These are phyloP conservation scores for Ceriagrion tenellum DNA, from an alignment of 2,888 invertebrate species.

Conservation along the genomic window DNA sequence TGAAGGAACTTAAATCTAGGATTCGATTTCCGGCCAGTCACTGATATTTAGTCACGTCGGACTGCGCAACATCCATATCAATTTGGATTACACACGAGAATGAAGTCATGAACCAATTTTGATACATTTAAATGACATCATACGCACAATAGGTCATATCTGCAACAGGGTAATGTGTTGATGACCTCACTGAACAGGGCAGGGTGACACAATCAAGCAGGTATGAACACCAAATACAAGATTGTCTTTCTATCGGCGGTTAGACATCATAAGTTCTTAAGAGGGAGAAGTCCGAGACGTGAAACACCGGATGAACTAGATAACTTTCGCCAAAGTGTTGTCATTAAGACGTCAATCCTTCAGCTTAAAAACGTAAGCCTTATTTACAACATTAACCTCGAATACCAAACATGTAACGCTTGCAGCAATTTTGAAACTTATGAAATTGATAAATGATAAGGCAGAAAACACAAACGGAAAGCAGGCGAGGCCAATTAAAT, in stretches of 20 bases:
- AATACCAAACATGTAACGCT: background rate
- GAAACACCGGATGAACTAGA: background rate
- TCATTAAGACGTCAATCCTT: background rate
- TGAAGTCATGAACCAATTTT: too few relatives aligned
- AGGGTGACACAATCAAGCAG: background rate
- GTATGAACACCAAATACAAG: background rate
- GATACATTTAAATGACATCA: too few relatives aligned
- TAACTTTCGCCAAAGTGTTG: background rate
- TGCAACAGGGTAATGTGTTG: background rate
- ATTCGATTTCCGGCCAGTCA: background rate
- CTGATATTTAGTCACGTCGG: too few relatives aligned
- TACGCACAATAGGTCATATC: background rate
- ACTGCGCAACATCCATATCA: too few relatives aligned
- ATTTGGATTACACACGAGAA: background rate
- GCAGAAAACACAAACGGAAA: background rate
- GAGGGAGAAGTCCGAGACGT: background rate
- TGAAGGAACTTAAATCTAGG: background rate
- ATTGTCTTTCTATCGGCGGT: background rate
- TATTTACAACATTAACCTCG: background rate
- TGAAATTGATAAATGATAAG: background rate
- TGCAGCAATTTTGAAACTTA: too few relatives aligned
- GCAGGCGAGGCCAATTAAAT: background rate
- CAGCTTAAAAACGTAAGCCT: background rate
- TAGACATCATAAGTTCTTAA: background rate
- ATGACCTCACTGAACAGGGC: background rate